Percentiles rank a stretch among this genome's conserved stretches.
phyloP scores from a whole-genome alignment of 2,797 vertebrate species.

The Agapornis canus region DNA sequence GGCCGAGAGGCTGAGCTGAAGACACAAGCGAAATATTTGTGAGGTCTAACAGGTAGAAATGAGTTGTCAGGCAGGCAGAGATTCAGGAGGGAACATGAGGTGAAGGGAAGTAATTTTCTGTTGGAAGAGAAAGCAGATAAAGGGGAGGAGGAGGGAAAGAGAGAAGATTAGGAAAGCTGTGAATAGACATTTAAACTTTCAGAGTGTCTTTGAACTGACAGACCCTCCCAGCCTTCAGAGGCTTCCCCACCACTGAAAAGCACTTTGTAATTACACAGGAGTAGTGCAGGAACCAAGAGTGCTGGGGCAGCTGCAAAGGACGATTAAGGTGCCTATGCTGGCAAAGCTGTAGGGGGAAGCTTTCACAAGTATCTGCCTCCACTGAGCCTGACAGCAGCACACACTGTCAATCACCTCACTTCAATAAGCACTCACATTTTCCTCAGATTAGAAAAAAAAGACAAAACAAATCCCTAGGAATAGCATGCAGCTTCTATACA shows the following conservation, averaged over 20 bases:
- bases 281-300: neutral
- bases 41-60: neutral
- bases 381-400: neutral
- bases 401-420: neutral
- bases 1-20: neutral
- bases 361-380: constrained; percentile 6
- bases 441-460: constrained; percentile 45
- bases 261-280: neutral
- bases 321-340: neutral
- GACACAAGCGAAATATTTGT: neutral
- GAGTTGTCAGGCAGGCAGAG: neutral
- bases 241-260: neutral
- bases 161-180: neutral
- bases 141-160: neutral
- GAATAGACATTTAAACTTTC: neutral
- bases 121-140: neutral
- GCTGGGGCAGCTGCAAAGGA: neutral
- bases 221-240: neutral
- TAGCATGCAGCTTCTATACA: constrained; percentile 41
- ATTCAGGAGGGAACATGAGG: neutral
- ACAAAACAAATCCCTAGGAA: constrained; percentile 35
- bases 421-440: neutral
- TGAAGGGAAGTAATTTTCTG: neutral
- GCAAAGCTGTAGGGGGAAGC: neutral
- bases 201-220: neutral